Conservation (phyloP, 2,888 invertebrate genomes). For the Chromoteleia sp. region DNA sequence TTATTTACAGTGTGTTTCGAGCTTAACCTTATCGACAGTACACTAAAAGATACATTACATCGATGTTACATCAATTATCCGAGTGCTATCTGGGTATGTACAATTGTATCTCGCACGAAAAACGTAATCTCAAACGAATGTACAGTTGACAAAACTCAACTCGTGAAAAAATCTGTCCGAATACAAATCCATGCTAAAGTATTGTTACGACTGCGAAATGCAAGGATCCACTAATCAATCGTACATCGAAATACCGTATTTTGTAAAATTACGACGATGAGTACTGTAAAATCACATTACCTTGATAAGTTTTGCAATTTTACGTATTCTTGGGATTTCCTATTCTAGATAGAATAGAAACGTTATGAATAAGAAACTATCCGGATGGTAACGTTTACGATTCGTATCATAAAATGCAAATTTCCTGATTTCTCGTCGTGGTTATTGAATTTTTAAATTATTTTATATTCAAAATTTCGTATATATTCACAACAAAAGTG, state of each 20-base stretch:
- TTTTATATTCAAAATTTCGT: too few species aligned
- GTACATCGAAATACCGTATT: slow-evolving; percentile 32
- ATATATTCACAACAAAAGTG: too few species aligned
- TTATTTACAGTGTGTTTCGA: slow-evolving; percentile 67
- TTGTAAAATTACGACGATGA: slow-evolving; percentile 6
- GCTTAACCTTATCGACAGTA: slow-evolving; percentile 63
- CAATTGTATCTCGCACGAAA: slow-evolving; percentile 51
- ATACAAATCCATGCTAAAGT: slow-evolving; percentile 27
- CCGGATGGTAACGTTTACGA: too few species aligned
- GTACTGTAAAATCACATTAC: too few species aligned
- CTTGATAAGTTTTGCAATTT: too few species aligned
- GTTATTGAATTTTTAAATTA: too few species aligned
- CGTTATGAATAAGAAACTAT: too few species aligned
- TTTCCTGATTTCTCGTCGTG: too few species aligned
- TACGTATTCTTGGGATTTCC: too few species aligned
- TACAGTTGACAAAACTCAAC: slow-evolving; percentile 26
- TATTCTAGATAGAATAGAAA: too few species aligned
- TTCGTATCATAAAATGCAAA: too few species aligned
- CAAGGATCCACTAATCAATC: slow-evolving; percentile 34
- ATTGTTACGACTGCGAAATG: slow-evolving; percentile 36
- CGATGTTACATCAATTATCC: slow-evolving; percentile 68
- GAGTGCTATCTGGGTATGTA: slow-evolving; percentile 64
- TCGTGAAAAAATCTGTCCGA: slow-evolving; percentile 16
- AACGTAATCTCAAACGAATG: slow-evolving; percentile 41
- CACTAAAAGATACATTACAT: slow-evolving; percentile 69